phyloP scores from a whole-genome alignment of 2,888 invertebrate species.

The Oxyteleia sp. region DNA sequence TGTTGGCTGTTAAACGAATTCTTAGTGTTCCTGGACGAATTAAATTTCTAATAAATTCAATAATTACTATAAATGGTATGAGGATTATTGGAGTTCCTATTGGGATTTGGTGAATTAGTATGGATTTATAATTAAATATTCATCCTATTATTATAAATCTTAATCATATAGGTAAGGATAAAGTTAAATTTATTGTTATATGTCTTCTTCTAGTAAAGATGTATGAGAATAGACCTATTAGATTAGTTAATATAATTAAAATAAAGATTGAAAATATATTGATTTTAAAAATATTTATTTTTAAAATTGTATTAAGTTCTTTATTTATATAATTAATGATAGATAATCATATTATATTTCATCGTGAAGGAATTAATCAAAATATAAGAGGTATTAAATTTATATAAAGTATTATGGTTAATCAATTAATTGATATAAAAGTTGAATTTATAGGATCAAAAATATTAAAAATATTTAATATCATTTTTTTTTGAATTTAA shows the following conservation, averaged over 20 bases:
- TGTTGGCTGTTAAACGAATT: slow-evolving; percentile 92
- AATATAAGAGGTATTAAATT: slow-evolving; percentile 17
- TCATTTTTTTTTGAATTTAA: slow-evolving; percentile 91
- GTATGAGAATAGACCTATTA: slow-evolving; percentile 91
- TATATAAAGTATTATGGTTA: slow-evolving; percentile 79
- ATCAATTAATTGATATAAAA: slow-evolving; percentile 89
- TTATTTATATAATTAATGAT: slow-evolving; percentile 55
- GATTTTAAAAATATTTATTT: slow-evolving; percentile 84
- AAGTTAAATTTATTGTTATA: slow-evolving; percentile 89
- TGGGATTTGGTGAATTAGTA: slow-evolving; percentile 91
- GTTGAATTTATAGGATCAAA: slow-evolving; percentile 90
- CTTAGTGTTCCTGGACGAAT: slow-evolving; percentile 92
- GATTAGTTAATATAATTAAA: slow-evolving; percentile 91
- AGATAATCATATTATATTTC: slow-evolving; percentile 78
- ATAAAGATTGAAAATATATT: slow-evolving; percentile 89
- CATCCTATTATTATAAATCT: slow-evolving; percentile 91
- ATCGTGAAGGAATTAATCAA: slow-evolving; percentile 76
- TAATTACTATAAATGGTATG: slow-evolving; percentile 92
- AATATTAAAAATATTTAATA: slow-evolving; percentile 91
- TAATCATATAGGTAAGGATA: slow-evolving; percentile 90
- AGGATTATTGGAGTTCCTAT: slow-evolving; percentile 90
- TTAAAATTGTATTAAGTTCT: slow-evolving; percentile 88
- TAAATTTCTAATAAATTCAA: slow-evolving; percentile 92
- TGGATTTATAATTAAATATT: slow-evolving; percentile 89
- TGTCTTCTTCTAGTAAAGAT: slow-evolving; percentile 92